Base-by-base conservation (phyloP, 1,140 invertebrate species). In the Sycobia sp. region DNA sequence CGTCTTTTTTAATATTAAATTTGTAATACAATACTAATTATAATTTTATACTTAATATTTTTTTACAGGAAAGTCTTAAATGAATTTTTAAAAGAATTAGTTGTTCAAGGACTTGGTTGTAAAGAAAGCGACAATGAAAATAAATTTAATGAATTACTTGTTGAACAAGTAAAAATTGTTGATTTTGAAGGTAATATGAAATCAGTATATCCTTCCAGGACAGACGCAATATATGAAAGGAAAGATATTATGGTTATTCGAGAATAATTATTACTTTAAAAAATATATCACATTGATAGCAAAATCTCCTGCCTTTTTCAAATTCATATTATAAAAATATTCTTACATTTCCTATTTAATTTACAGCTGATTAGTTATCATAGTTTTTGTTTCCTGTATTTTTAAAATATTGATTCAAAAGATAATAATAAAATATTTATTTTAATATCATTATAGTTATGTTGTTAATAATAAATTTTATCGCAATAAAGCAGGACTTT, bases 171-270 rank as follows among this genome's bases (percentile, higher is more conserved):
- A 0, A 88, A 87, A 79, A 81, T 91, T 22, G 84, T 90, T 10
- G 89, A 91, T 73, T 68, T 78, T 1, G 86, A 90, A 58, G 89
- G 88, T 8, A 86, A 87, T 59, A 73, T 92, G 66, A 89, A 88
- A 73, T 83, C 85, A 18, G 84, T 93, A 4, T 94, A 91, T 80
- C 91, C 91, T n/a, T 91, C 91, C 0, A 82, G 89, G 70, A 84
- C 84, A 9, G 91, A 94, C 79, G 82, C 92, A 23, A 74, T 79
- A 18, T 87, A 83, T 67, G 83, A 85, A 41, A 78, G 77, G 38
- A 69, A 71, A 39, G 67, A 70, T 36, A 76, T 82, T 44, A 75
- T 82, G 32, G 71, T 77, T 43, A 68, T 79, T n/a, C 54, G 77
- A 39, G 72, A 76, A 11, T 76, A 69, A 73, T 65, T 41, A 43